A percentile compares a stretch with the other conserved stretches of the same genome.
Conservation (phyloP, 2,888 invertebrate species). For the Panzeria rudis region DNA sequence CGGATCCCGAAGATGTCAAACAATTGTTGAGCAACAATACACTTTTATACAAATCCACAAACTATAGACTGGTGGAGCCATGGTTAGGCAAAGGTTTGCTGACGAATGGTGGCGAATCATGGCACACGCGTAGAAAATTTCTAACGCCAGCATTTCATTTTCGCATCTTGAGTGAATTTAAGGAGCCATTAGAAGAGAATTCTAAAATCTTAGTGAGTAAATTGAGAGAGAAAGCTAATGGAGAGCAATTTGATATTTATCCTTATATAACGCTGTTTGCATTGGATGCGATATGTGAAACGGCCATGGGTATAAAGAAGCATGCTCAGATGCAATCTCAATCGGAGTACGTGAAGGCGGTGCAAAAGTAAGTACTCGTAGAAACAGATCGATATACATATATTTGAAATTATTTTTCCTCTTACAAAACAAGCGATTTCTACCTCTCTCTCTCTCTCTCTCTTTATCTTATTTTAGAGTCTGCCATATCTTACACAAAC, state of each 20-base stretch:
- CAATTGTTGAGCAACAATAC: constrained; percentile 78
- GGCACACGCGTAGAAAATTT: constrained; percentile 89
- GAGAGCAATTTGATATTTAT: constrained; percentile 85
- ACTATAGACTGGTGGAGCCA: constrained; percentile 77
- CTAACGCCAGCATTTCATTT: constrained; percentile 92
- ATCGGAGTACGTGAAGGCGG: constrained; percentile 89
- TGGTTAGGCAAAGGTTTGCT: constrained; percentile 82
- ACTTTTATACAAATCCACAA: constrained; percentile 78
- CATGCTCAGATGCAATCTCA: constrained; percentile 88
- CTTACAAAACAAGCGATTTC: neutral
- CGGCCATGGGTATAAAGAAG: constrained; percentile 92
- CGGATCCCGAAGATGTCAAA: constrained; percentile 80
- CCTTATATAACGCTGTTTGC: constrained; percentile 85
- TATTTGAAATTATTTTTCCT: too few species aligned
- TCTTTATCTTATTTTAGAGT: constrained; percentile 75
- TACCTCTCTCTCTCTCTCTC: neutral
- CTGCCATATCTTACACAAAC: constrained; percentile 79
- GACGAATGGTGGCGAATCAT: constrained; percentile 84
- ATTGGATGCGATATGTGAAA: constrained; percentile 85
- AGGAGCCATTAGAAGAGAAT: constrained; percentile 89
- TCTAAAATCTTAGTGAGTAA: constrained; percentile 85
- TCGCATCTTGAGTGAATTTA: constrained; percentile 89
- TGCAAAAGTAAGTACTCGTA: constrained; percentile 88
- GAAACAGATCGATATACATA: too few species aligned
- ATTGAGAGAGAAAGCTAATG: constrained; percentile 82